Evolutionary conservation across 2,797 vertebrate genomes (phyloP).

Genomic region (Hippoglossus hippoglossus): DNA sequence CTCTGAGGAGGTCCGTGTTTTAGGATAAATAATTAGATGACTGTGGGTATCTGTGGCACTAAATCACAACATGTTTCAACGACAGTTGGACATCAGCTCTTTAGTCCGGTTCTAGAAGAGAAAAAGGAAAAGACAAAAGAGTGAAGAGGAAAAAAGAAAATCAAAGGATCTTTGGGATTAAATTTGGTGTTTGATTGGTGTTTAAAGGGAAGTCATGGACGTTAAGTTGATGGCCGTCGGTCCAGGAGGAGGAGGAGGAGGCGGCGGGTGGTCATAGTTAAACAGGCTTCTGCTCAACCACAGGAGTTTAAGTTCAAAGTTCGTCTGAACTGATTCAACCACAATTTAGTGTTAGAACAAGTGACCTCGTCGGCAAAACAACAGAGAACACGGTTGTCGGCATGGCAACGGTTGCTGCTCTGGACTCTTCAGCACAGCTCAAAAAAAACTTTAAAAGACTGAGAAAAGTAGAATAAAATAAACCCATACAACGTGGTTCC

Average conservation of each 20-base stretch:
- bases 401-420: conserved; percentile 54
- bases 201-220: conserved; percentile 63
- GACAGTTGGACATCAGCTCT: conserved; percentile 36
- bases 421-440: conserved; percentile 64
- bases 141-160: not conserved
- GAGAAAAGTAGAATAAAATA: conserved; percentile 68
- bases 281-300: conserved; percentile 50
- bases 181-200: conserved; percentile 48
- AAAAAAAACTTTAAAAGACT: conserved; percentile 57
- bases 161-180: conserved; percentile 68
- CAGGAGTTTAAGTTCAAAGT: conserved; percentile 47
- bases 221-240: conserved; percentile 42
- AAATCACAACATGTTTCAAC: conserved; percentile 28
- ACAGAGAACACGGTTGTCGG: conserved; percentile 63
- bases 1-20: conserved; percentile 23
- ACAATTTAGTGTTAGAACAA: conserved; percentile 68
- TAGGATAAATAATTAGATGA: conserved; percentile 57
- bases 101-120: conserved; percentile 51
- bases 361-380: conserved; percentile 52
- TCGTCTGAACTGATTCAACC: conserved; percentile 58
- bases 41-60: conserved; percentile 29
- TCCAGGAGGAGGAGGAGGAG: conserved; percentile 38
- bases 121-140: not conserved
- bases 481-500: conserved; percentile 46
- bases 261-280: conserved; percentile 24